Evolutionary conservation across 2,888 invertebrate genomes (phyloP).

Genomic region (Aphidoletes aphidimyza): DNA sequence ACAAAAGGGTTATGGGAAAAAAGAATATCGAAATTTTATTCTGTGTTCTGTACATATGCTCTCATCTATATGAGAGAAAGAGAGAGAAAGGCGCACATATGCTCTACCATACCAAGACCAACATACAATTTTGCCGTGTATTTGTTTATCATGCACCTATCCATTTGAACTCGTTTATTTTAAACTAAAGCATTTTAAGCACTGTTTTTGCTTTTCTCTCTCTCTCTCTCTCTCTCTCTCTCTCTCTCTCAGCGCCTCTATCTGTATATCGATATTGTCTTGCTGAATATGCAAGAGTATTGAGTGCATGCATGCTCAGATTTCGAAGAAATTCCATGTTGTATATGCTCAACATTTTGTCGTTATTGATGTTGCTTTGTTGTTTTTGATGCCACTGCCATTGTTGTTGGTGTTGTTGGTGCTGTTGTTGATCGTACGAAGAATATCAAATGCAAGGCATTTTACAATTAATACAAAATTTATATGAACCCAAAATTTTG

Average conservation of each 20-base stretch:
- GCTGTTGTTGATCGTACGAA: slow-evolving; percentile 10
- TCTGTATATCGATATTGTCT: neutral
- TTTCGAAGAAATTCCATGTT: neutral
- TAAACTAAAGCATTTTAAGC: slow-evolving; percentile 7
- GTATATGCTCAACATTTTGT: slow-evolving; percentile 16
- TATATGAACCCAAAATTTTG: slow-evolving; percentile 37
- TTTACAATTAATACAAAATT: slow-evolving; percentile 54
- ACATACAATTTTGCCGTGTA: slow-evolving; percentile 14
- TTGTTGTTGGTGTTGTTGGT: slow-evolving; percentile 17
- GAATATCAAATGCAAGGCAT: slow-evolving; percentile 53
- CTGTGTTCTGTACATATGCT: neutral
- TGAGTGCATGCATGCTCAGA: neutral
- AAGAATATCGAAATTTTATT: neutral
- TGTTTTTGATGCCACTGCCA: neutral
- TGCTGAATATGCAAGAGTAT: slow-evolving; percentile 7
- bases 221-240: neutral
- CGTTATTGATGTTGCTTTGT: slow-evolving; percentile 41
- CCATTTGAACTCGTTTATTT: slow-evolving; percentile 29
- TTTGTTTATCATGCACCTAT: slow-evolving; percentile 39
- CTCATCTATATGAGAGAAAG: too few relatives aligned
- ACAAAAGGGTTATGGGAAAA: neutral
- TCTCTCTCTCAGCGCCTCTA: neutral
- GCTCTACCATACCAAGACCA: neutral
- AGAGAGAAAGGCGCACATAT: neutral
- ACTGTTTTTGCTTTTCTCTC: neutral